A percentile compares a stretch with the other conserved stretches of the same genome.
Conservation (phyloP, 1,140 invertebrate genomes). For the Conopomorpha cramerella region DNA sequence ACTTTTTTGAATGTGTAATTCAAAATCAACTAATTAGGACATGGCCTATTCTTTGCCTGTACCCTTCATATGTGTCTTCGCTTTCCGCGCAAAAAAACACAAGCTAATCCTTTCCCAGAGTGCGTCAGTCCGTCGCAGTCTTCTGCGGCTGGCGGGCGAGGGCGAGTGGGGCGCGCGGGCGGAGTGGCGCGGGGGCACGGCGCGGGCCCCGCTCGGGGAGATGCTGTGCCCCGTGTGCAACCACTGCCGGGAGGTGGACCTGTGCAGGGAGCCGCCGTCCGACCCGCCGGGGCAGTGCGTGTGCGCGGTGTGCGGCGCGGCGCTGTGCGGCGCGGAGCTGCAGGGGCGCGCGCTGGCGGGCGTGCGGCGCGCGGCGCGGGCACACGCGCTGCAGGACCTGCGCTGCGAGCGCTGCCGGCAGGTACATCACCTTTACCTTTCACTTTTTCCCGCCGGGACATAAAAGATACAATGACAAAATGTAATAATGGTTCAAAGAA, state of each 20-base stretch:
- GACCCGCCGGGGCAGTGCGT: conserved; percentile 79
- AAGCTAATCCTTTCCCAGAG: too few relatives aligned
- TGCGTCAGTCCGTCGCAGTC: conserved; percentile 80
- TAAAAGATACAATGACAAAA: too few relatives aligned
- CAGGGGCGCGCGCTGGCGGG: conserved; percentile 85
- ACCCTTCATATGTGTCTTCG: too few relatives aligned
- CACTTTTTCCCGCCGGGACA: too few relatives aligned
- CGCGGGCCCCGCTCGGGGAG: conserved; percentile 87
- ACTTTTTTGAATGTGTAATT: too few relatives aligned
- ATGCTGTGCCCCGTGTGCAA: conserved; percentile 93
- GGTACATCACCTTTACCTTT: conserved; percentile 82
- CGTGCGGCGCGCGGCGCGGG: conserved; percentile 86
- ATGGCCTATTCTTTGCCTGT: too few relatives aligned
- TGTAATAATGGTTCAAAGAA: too few relatives aligned
- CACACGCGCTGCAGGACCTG: conserved; percentile 92
- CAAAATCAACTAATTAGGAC: too few relatives aligned
- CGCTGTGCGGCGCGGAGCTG: conserved; percentile 88
- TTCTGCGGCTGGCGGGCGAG: conserved; percentile 82
- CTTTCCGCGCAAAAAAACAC: too few relatives aligned
- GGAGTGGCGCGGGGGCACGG: conserved; percentile 85
- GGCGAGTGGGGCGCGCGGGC: conserved; percentile 86
- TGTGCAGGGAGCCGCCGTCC: conserved; percentile 87
- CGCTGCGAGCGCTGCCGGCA: conserved; percentile 86
- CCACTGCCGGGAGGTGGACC: conserved; percentile 90
- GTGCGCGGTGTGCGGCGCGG: conserved; percentile 82